Base-by-base conservation (phyloP, 2,797 vertebrate species). In the Netta rufina region DNA sequence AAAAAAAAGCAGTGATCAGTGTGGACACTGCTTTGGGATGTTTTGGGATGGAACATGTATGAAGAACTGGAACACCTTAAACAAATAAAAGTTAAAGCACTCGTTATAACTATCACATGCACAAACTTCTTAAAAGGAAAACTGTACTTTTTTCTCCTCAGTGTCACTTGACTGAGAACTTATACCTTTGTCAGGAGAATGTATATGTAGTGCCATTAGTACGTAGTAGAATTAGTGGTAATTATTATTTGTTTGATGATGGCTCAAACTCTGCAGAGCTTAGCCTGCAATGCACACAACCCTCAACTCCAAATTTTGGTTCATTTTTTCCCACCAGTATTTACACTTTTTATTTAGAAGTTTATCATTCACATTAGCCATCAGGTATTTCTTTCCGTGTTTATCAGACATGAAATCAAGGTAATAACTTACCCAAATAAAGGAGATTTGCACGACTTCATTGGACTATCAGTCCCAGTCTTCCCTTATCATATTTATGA, bases 41-140 rank as follows among this genome's bases (percentile, higher is more conserved):
- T 39, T 53, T 12, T 38, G 51, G 69, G 47, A 62, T 27, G 21
- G 13, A 82, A 58, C 25, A 45, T 0, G 0, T 43, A 79, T 9
- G 38, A 80, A 77, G 56, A 62, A 62, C 38, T 3, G 62, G n/a
- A 84, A 70, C 83, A 61, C 16, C 17, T 14, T 14, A 45, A 53
- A 33, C 36, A 39, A 78, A 30, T 33, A 76, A 71, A 90, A 80
- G 69, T 73, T 70, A 70, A 70, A 32, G 38, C 21, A 45, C 2
- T 17, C 22, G 25, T 16, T 74, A 72, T 71, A 70, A 85, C 30
- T 47, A 9, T 11, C 49, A 58, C 3, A 5, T 22, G 5, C 15
- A 84, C 17, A 81, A 82, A 36, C 11, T 61, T 38, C 51, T 84
- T 84, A 43, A 70, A 56, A 92, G 11, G n/a, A 47, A 83, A 72